Base-by-base conservation (phyloP, 2,113 vertebrate genomes). In the Alectura lathami region DNA sequence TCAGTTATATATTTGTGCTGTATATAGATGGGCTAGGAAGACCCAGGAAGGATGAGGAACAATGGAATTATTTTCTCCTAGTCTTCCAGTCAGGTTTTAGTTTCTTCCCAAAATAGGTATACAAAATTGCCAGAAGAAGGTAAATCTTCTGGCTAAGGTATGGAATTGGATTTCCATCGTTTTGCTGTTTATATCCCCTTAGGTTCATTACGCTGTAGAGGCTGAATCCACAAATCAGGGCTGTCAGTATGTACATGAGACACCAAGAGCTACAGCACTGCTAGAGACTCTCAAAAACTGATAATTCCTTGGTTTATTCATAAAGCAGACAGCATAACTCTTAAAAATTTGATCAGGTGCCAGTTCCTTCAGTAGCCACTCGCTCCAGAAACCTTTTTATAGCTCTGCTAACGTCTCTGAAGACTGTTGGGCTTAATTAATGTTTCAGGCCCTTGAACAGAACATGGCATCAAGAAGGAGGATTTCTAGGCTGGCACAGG, bases 261-360 rank as follows among this genome's bases (percentile, higher is more conserved):
- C 85, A 81, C 86, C 50, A 43, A 63, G 77, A 86, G 21, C 85
- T 69, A n/a, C 60, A 70, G 38, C 26, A 66, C 47, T 64, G 79
- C 93, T 47, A 30, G 84, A 88, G 92, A 51, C 92, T 88, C 88
- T 38, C 8, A 90, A 38, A 96, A 90, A 2, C 69, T 53, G 86
- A 1, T 92, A 84, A 90, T 96, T 90, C 80, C 69, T 83, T 94
- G 62, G 88, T 86, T 96, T 95, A 93, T 97, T 95, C 86, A 96
- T 96, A 90, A 94, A 88, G 88, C 60, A 73, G 73, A 79, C 85
- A 94, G 80, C 22, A 6, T 56, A 93, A 93, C 86, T 94, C 80
- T 34, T 96, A 80, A 93, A 96, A 96, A 88, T 95, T 96, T 96
- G 88, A 97, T 96, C 94, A 96, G 93, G 62, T 93, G 91, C 94